Base-by-base conservation (phyloP, 2,797 vertebrate genomes). In the Vultur gryphus region DNA sequence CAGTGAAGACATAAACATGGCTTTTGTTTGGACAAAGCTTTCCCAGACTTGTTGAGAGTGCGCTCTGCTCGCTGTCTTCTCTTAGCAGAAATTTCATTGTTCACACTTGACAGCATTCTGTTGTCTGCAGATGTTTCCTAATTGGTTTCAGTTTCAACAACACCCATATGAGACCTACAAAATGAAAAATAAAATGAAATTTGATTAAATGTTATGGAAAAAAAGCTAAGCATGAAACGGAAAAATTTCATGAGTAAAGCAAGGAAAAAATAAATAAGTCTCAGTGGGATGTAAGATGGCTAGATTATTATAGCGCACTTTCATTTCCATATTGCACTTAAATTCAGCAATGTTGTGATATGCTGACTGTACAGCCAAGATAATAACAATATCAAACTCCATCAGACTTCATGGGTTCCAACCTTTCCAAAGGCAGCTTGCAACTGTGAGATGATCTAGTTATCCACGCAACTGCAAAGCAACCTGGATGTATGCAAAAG, bases 41-140 rank as follows among this genome's bases (percentile, higher is more conserved):
- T 90, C 28, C 43, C 62, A 72, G 72, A 37, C 37, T 87, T 62
- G 33, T 33, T 89, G 67, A 85, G 51, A 54, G 44, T 2, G 5
- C 3, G 5, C 14, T 82, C 46, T 62, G 37, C 52, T 93, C 1
- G 0, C 44, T 87, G 16, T 66, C 35, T 76, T 75, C 84, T 84
- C 43, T 51, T 61, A 80, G 72, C 91, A 78, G 87, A 89, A 72
- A 84, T 92, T 49, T 58, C 39, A 23, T 61, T 75, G 58, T 76
- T 94, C 90, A 65, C 69, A 86, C 46, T 93, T n/a, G 61, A 69
- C 49, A 65, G 39, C 9, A 1, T 54, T 86, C 49, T 76, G 49
- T 58, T 92, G 72, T 92, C 59, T 93, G 90, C 79, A 86, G 91
- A 75, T 71, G 65, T 75, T 95, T 85, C 86, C 85, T 93, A 85